Conservation (phyloP, 2,113 vertebrate species). For the Tragelaphus imberbis region DNA sequence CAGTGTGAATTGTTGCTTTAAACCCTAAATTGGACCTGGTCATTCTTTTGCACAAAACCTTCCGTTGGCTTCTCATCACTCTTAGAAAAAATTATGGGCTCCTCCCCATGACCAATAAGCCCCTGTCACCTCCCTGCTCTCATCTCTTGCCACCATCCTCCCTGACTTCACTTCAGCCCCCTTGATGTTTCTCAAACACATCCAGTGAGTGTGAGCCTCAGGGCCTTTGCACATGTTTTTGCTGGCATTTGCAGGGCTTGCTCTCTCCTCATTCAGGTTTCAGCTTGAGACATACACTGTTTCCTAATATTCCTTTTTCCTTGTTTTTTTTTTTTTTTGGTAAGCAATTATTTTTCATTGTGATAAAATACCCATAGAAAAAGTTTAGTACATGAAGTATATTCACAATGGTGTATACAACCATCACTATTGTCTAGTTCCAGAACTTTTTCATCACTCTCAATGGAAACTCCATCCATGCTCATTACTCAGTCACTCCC, state of each 20-base stretch:
- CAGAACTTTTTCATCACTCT: background rate
- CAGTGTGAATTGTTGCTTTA: background rate
- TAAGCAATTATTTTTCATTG: background rate
- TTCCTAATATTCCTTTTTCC: background rate
- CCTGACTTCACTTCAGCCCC: background rate
- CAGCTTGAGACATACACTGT: background rate
- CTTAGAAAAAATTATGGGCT: background rate
- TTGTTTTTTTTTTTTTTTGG: background rate
- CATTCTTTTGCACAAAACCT: background rate
- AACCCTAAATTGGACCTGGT: background rate
- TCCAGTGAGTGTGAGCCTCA: background rate
- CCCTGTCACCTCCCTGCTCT: background rate
- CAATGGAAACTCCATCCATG: background rate
- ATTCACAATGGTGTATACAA: background rate
- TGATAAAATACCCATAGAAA: background rate
- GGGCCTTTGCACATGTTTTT: background rate
- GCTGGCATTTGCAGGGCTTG: background rate
- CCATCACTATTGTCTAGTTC: background rate
- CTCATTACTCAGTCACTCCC: background rate
- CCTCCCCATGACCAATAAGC: background rate
- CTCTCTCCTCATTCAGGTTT: background rate
- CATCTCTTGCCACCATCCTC: background rate
- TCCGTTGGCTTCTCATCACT: background rate
- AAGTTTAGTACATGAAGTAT: background rate
- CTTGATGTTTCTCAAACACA: background rate